phyloP scores from a whole-genome alignment of 1,140 invertebrate species.

The Sipha flava region DNA sequence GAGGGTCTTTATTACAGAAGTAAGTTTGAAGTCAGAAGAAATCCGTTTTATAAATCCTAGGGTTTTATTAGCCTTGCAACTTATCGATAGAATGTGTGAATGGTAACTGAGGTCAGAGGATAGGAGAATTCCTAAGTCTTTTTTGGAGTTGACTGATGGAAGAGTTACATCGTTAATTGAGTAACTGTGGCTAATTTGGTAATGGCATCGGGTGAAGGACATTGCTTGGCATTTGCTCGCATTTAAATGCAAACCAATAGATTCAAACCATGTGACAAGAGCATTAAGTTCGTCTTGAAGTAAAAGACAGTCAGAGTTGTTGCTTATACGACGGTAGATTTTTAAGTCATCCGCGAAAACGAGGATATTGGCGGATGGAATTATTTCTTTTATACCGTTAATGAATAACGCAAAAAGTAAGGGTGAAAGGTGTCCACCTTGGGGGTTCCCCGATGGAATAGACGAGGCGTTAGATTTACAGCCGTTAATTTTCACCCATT shows the following conservation, averaged over 20 bases:
- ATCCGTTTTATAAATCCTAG: no score
- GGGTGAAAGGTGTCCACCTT: constrained; percentile 40
- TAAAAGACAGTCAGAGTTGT: not conserved
- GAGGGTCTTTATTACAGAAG: not conserved
- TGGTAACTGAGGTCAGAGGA: not conserved
- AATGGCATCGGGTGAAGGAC: not conserved
- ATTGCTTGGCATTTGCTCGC: not conserved
- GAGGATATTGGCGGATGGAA: constrained; percentile 36
- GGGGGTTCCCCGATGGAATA: constrained; percentile 38
- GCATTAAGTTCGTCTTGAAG: constrained; percentile 31
- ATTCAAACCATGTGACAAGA: not conserved
- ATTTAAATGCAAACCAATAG: not conserved
- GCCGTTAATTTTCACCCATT: constrained; percentile 37
- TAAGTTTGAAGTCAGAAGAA: not conserved
- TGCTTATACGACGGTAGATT: not conserved
- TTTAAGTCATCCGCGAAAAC: constrained; percentile 38
- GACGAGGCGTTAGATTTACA: constrained; percentile 31
- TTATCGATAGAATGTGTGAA: not conserved
- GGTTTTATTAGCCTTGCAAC: no score
- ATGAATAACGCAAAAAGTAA: constrained; percentile 40
- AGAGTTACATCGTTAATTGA: not conserved
- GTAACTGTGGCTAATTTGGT: not conserved
- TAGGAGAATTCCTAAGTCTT: not conserved
- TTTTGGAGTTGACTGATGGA: not conserved
- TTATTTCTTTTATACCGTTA: constrained; percentile 39